Evolutionary conservation across 2,888 invertebrate genomes (phyloP).

Genomic region (Polylopha cassiicola): DNA sequence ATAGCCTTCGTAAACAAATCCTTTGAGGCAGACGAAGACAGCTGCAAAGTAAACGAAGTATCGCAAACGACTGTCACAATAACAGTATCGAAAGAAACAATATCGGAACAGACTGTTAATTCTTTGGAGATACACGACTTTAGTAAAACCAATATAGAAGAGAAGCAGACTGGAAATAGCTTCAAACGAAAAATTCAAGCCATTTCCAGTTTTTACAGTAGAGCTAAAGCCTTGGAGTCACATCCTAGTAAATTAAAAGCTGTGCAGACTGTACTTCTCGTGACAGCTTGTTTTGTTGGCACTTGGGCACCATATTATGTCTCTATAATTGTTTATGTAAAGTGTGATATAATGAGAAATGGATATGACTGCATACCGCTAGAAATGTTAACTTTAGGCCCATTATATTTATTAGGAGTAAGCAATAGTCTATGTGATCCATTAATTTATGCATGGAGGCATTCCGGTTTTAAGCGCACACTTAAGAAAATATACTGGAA

Average conservation of each 20-base stretch:
- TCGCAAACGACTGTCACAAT: slow-evolving; percentile 36
- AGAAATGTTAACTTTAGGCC: slow-evolving; percentile 72
- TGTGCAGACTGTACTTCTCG: slow-evolving; percentile 76
- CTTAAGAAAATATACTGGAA: slow-evolving; percentile 53
- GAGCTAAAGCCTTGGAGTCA: slow-evolving; percentile 29
- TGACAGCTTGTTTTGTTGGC: slow-evolving; percentile 73
- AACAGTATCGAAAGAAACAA: slow-evolving; percentile 34
- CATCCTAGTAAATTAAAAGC: slow-evolving; percentile 75
- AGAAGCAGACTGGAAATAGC: slow-evolving; percentile 24
- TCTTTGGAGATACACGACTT: slow-evolving; percentile 29
- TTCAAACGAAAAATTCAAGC: slow-evolving; percentile 29
- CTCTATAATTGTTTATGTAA: slow-evolving; percentile 68
- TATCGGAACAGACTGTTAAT: slow-evolving; percentile 23
- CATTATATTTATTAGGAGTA: slow-evolving; percentile 75
- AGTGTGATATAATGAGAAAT: slow-evolving; percentile 56
- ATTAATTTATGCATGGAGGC: slow-evolving; percentile 80
- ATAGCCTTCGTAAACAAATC: slow-evolving; percentile 42
- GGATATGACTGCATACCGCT: slow-evolving; percentile 65
- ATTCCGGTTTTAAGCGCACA: slow-evolving; percentile 75
- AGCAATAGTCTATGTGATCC: slow-evolving; percentile 77
- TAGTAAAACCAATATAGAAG: slow-evolving; percentile 27
- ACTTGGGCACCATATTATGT: slow-evolving; percentile 79
- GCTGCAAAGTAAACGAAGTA: slow-evolving; percentile 29
- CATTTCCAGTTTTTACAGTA: slow-evolving; percentile 29
- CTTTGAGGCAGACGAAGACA: slow-evolving; percentile 36